Percentiles rank a stretch among this genome's conserved stretches.
Conservation (phyloP, 1,140 invertebrate species). For the Ericerus pela region DNA sequence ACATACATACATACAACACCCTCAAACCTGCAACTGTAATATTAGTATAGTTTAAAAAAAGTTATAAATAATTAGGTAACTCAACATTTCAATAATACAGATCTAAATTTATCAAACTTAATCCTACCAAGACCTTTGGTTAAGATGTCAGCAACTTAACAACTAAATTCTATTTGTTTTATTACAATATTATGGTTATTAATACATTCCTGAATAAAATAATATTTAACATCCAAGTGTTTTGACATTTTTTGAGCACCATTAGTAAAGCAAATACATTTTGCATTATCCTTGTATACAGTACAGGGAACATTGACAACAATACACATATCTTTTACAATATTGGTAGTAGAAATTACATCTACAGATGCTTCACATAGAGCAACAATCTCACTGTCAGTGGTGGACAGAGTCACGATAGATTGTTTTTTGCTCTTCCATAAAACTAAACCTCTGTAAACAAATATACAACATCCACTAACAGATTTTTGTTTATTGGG, state of each 20-base stretch:
- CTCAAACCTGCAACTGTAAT: too few relatives aligned
- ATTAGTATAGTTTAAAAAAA: too few relatives aligned
- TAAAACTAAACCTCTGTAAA: conserved; percentile 16
- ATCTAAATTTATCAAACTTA: conserved; percentile 5
- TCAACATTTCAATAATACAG: too few relatives aligned
- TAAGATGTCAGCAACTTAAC: conserved; percentile 22
- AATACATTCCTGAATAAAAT: conserved; percentile 22
- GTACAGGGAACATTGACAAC: background rate
- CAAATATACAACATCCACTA: conserved; percentile 21
- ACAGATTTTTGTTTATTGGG: conserved; percentile 24
- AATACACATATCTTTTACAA: conserved; percentile 9
- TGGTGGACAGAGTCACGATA: conserved; percentile 21
- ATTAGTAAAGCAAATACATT: conserved; percentile 9
- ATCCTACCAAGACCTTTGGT: conserved; percentile 20
- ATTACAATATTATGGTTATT: conserved; percentile 16
- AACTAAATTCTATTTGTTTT: conserved; percentile 16
- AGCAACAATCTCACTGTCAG: conserved; percentile 26
- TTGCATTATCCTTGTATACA: conserved; percentile 18
- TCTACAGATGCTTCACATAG: conserved; percentile 22
- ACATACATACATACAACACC: too few relatives aligned
- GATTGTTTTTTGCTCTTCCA: conserved; percentile 24
- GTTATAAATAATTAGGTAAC: too few relatives aligned
- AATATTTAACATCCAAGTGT: conserved; percentile 20
- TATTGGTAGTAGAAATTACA: conserved; percentile 16
- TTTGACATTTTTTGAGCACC: conserved; percentile 17